Evolutionary conservation across 2,113 vertebrate species (phyloP).

Genomic region (Reinhardtius hippoglossoides): DNA sequence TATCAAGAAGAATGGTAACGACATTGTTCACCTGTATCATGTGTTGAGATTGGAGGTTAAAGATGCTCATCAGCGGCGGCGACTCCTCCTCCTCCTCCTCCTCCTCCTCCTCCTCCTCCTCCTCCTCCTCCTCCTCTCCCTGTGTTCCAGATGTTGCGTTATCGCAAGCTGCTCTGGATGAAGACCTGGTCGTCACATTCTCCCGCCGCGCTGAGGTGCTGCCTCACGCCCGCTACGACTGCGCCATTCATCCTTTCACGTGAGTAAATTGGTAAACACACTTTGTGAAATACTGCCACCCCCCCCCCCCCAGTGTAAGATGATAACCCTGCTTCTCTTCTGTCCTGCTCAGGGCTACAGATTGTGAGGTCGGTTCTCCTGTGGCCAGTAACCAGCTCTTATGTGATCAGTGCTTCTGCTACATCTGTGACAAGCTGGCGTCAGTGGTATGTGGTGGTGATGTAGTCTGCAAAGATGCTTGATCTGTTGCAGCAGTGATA

Average conservation of each 20-base stretch:
- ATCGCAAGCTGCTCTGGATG: conserved; percentile 60
- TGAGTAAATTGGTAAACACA: conserved; percentile 32
- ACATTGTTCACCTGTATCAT: not conserved
- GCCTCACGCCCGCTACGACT: conserved; percentile 84
- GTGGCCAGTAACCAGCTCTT: conserved; percentile 74
- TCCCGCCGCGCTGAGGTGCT: conserved; percentile 73
- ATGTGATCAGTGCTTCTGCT: conserved; percentile 90
- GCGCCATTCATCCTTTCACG: conserved; percentile 75
- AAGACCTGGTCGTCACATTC: conserved; percentile 81
- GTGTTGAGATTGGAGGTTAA: not conserved
- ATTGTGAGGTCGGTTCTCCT: conserved; percentile 67
- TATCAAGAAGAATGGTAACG: conserved; percentile 35
- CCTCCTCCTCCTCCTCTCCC: not conserved
- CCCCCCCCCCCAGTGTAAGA: not conserved
- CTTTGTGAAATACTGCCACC: not conserved
- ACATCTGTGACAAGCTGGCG: conserved; percentile 86
- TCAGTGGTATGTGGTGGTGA: conserved; percentile 76
- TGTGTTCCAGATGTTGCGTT: conserved; percentile 49
- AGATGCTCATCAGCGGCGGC: no score
- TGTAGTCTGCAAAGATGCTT: not conserved
- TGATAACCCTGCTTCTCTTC: not conserved
- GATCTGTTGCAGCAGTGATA: not conserved
- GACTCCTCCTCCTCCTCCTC: no score
- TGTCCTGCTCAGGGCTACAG: conserved; percentile 72
- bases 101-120: no score